A percentile compares a stretch with the other conserved stretches of the same genome.
Evolutionary conservation across 2,797 vertebrate genomes (phyloP).

Genomic region (Gambelia wislizenii): DNA sequence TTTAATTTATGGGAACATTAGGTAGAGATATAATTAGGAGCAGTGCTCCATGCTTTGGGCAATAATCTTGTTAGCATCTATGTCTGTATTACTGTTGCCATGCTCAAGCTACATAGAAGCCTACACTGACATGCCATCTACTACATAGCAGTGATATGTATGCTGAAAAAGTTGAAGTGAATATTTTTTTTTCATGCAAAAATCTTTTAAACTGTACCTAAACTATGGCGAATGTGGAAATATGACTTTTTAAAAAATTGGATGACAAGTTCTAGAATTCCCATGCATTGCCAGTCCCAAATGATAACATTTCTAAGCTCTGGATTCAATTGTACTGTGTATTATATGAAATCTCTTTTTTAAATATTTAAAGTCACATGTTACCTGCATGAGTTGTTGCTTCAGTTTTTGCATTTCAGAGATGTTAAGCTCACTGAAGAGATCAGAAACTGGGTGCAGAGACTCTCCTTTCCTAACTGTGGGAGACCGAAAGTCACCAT

Average conservation of each 20-base stretch:
- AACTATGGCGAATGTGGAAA: too few species aligned
- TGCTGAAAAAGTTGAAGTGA: not conserved
- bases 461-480: conserved; percentile 87
- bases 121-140: not conserved
- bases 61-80: not conserved
- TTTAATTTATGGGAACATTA: conserved; percentile 12
- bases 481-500: conserved; percentile 85
- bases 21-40: conserved; percentile 11
- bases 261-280: too few species aligned
- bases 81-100: not conserved
- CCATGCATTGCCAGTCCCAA: too few species aligned
- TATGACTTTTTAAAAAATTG: too few species aligned
- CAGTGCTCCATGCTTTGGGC: not conserved
- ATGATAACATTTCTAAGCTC: too few species aligned
- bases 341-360: not conserved
- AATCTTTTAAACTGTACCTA: not conserved
- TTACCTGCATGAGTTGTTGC: conserved; percentile 96
- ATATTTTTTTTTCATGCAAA: not conserved
- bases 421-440: conserved; percentile 98
- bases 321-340: not conserved
- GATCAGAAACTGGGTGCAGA: conserved; percentile 91
- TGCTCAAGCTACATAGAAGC: not conserved
- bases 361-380: conserved; percentile 40
- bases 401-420: conserved; percentile 99
- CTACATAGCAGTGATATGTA: not conserved